These are phyloP conservation scores for Carassius carassius DNA, from an alignment of 2,113 vertebrate genomes.

Conservation along the genomic window DNA sequence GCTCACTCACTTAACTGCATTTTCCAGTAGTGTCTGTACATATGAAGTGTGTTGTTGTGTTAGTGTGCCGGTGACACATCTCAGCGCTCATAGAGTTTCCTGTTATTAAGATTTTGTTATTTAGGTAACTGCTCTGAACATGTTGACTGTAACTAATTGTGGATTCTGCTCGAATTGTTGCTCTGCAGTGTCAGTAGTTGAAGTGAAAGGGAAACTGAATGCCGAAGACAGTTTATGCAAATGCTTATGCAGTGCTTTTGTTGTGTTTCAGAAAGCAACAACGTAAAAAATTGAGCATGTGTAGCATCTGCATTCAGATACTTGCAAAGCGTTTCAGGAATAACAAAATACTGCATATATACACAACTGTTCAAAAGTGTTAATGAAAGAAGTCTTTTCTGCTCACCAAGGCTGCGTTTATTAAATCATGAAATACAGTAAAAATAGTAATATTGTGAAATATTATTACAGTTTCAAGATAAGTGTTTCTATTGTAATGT, in stretches of 20 bases:
- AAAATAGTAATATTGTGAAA: not conserved
- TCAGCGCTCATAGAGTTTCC: not conserved
- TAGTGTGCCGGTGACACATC: not conserved
- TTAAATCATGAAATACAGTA: not conserved
- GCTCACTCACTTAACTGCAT: not conserved
- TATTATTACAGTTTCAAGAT: not conserved
- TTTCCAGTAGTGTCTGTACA: not conserved
- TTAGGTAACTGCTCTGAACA: not conserved
- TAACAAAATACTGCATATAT: not conserved
- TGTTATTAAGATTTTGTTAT: not conserved
- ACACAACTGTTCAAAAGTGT: not conserved
- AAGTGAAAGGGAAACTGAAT: not conserved
- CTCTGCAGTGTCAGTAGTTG: not conserved
- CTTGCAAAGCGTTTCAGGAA: not conserved
- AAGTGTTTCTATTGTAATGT: not conserved
- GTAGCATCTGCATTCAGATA: not conserved
- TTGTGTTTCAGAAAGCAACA: constrained; percentile 4
- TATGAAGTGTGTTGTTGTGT: not conserved
- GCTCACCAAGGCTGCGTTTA: not conserved
- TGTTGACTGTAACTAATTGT: not conserved
- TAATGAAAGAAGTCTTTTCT: not conserved
- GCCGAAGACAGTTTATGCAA: not conserved
- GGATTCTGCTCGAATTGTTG: not conserved
- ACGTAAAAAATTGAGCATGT: not conserved
- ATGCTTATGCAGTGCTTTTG: not conserved